A percentile compares a stretch with the other conserved stretches of the same genome.
These are phyloP conservation scores for Drosophila pegasa DNA, from an alignment of 2,888 invertebrate genomes.

Conservation along the genomic window DNA sequence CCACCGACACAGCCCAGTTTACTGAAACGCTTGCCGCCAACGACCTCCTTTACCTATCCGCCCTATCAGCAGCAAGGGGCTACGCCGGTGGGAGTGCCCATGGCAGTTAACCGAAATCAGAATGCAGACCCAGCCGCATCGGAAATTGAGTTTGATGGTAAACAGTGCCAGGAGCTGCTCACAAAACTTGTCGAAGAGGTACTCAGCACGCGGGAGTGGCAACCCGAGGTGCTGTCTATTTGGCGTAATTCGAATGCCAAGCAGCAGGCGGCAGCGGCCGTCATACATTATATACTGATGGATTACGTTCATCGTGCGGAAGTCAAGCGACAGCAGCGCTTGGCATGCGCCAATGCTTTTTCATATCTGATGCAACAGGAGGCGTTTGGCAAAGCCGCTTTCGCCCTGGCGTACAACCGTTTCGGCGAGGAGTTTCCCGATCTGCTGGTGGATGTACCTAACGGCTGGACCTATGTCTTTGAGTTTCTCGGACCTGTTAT, in stretches of 20 bases:
- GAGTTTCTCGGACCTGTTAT: slow-evolving; percentile 82
- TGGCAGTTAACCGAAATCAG: slow-evolving; percentile 25
- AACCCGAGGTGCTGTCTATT: slow-evolving; percentile 55
- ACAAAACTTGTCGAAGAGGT: slow-evolving; percentile 74
- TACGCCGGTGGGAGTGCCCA: neutral
- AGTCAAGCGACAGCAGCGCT: slow-evolving; percentile 67
- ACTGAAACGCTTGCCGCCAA: slow-evolving; percentile 51
- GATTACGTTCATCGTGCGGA: slow-evolving; percentile 72
- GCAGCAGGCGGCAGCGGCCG: slow-evolving; percentile 60
- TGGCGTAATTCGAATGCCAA: slow-evolving; percentile 67
- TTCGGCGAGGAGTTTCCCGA: slow-evolving; percentile 76
- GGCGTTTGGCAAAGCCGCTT: slow-evolving; percentile 58
- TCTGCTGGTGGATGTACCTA: slow-evolving; percentile 80
- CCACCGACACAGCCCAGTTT: slow-evolving; percentile 34
- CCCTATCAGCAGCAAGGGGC: slow-evolving; percentile 45
- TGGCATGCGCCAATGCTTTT: slow-evolving; percentile 77
- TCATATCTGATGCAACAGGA: slow-evolving; percentile 63
- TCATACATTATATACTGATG: slow-evolving; percentile 72
- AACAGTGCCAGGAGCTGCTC: slow-evolving; percentile 72
- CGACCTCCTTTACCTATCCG: slow-evolving; percentile 30
- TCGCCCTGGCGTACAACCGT: slow-evolving; percentile 69
- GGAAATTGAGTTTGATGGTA: slow-evolving; percentile 27
- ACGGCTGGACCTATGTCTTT: slow-evolving; percentile 81
- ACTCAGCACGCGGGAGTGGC: slow-evolving; percentile 65
- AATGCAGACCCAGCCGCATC: neutral